Conservation (phyloP, 2,888 invertebrate genomes). For the Drosophila pseudotakahashii region DNA sequence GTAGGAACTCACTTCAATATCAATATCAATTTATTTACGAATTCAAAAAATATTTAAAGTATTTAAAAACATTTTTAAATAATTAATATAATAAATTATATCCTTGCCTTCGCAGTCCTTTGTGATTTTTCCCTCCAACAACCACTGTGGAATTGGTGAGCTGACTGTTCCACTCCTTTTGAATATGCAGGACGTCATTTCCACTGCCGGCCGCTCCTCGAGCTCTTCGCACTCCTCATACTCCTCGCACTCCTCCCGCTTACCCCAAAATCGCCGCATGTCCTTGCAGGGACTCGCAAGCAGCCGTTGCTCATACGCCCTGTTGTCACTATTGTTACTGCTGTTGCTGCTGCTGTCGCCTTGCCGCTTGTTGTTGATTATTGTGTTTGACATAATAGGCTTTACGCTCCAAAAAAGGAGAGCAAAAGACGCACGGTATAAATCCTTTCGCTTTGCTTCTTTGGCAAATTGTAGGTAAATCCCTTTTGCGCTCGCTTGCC, state of each 20-base stretch:
- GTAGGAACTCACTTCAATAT: no score
- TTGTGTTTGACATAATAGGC: constrained; percentile 80
- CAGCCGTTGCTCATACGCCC: constrained; percentile 64
- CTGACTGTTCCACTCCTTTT: constrained; percentile 52
- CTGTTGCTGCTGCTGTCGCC: constrained; percentile 43
- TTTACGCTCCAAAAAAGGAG: constrained; percentile 74
- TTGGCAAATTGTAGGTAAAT: constrained; percentile 77
- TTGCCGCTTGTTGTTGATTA: constrained; percentile 70
- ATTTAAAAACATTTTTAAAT: no score
- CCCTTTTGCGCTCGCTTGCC: constrained; percentile 60
- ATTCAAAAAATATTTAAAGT: no score
- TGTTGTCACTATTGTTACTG: constrained; percentile 50
- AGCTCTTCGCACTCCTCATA: neutral
- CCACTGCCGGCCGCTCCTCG: constrained; percentile 42
- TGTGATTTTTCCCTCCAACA: neutral
- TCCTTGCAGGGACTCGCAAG: constrained; percentile 21
- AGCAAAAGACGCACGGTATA: constrained; percentile 43
- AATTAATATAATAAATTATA: no score
- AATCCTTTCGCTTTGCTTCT: constrained; percentile 68
- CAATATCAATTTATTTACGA: no score
- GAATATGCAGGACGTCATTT: constrained; percentile 70
- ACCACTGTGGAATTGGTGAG: neutral
- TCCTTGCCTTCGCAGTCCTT: neutral
- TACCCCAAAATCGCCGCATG: constrained; percentile 8
- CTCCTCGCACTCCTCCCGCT: neutral